phyloP scores from a whole-genome alignment of 2,888 invertebrate genomes.

The Leucophenga maculata region DNA sequence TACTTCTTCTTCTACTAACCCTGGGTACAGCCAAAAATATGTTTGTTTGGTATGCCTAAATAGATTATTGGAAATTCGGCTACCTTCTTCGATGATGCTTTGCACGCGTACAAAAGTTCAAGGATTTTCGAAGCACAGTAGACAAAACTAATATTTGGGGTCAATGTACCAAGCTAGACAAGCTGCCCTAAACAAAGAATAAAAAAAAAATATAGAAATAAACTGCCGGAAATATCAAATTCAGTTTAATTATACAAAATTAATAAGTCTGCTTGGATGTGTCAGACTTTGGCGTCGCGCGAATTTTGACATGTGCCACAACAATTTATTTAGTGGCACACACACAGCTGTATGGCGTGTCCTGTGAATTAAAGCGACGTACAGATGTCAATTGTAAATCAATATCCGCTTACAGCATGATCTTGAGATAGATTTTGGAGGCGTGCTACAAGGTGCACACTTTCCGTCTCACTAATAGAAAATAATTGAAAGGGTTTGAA shows the following conservation, averaged over 20 bases:
- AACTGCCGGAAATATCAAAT: constrained; percentile 67
- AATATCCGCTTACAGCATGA: constrained; percentile 63
- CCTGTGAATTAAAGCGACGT: constrained; percentile 30
- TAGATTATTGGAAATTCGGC: constrained; percentile 62
- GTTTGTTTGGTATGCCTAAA: constrained; percentile 50
- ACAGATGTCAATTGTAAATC: constrained; percentile 56
- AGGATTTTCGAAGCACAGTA: constrained; percentile 52
- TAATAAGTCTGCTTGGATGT: constrained; percentile 55
- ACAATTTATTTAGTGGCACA: constrained; percentile 2
- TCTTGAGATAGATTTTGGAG: constrained; percentile 45
- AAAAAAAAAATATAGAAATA: constrained; percentile 11
- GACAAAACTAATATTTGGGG: constrained; percentile 33
- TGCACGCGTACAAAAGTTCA: constrained; percentile 54
- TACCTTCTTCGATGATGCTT: constrained; percentile 36
- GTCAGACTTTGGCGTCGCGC: constrained; percentile 40
- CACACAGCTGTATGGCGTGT: constrained; percentile 21
- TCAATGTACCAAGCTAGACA: constrained; percentile 55
- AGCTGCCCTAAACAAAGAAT: not conserved
- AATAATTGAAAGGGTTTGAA: constrained; percentile 4
- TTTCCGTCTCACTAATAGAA: not conserved
- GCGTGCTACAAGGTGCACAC: constrained; percentile 38
- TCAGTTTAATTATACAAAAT: constrained; percentile 63
- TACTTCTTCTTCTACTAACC: not conserved
- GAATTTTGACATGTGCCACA: constrained; percentile 17
- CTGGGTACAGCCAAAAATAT: constrained; percentile 7